phyloP scores from a whole-genome alignment of 1,140 invertebrate genomes.

The Callitettix versicolor region DNA sequence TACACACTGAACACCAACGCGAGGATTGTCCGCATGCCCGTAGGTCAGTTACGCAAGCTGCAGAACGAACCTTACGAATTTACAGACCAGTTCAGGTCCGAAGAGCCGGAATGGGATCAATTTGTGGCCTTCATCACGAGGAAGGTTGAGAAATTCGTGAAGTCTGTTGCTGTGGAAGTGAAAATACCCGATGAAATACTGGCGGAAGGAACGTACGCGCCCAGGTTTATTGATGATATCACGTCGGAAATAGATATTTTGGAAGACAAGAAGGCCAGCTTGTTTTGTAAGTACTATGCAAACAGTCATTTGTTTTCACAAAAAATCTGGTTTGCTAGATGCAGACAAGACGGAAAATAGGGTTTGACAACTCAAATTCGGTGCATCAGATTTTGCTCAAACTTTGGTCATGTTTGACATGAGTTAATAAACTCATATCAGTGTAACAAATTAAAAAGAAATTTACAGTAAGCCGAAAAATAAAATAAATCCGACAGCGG shows the following conservation, averaged over 20 bases:
- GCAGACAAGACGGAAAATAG: too few relatives aligned
- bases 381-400: too few relatives aligned
- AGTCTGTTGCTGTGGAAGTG: slow-evolving; percentile 62
- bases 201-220: slow-evolving; percentile 52
- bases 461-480: too few relatives aligned
- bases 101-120: slow-evolving; percentile 68
- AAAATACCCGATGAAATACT: slow-evolving; percentile 55
- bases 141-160: slow-evolving; percentile 57
- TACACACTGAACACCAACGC: slow-evolving; percentile 56
- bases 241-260: slow-evolving; percentile 67
- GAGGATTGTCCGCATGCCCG: slow-evolving; percentile 50
- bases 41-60: slow-evolving; percentile 48
- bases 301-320: too few relatives aligned
- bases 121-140: slow-evolving; percentile 61
- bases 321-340: too few relatives aligned
- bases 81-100: slow-evolving; percentile 46
- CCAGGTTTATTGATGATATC: slow-evolving; percentile 70
- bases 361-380: too few relatives aligned
- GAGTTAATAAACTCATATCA: too few relatives aligned
- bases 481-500: too few relatives aligned
- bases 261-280: slow-evolving; percentile 63
- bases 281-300: slow-evolving; percentile 68
- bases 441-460: too few relatives aligned
- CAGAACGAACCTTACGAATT: slow-evolving; percentile 49
- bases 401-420: too few relatives aligned